phyloP scores from a whole-genome alignment of 1,140 invertebrate species.

The Drosophila fuyamai region DNA sequence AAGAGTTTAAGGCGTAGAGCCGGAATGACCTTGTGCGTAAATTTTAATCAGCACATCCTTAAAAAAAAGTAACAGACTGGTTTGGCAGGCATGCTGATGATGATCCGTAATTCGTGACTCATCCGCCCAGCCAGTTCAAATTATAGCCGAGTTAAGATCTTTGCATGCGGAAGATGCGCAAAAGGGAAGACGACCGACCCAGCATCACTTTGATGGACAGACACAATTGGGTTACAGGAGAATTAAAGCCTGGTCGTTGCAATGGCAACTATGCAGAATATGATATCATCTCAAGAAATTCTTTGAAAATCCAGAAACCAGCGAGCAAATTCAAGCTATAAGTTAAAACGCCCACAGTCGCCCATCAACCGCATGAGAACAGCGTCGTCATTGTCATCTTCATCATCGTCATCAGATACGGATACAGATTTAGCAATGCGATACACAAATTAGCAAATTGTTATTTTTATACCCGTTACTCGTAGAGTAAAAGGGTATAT shows the following conservation, averaged over 20 bases:
- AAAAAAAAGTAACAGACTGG: conserved; percentile 29
- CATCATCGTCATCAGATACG: conserved; percentile 42
- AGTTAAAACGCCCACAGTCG: conserved; percentile 33
- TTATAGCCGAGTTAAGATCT: conserved; percentile 38
- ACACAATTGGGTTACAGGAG: conserved; percentile 43
- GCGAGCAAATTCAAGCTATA: conserved; percentile 2
- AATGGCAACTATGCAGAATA: conserved; percentile 25
- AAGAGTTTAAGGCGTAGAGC: conserved; percentile 34
- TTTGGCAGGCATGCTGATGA: conserved; percentile 1
- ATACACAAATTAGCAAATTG: conserved; percentile 73
- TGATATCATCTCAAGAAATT: conserved; percentile 46
- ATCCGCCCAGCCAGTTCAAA: conserved; percentile 24
- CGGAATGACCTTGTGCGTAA: conserved; percentile 74
- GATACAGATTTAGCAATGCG: conserved; percentile 47
- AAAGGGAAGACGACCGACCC: conserved; percentile 21
- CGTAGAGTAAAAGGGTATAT: too few species aligned
- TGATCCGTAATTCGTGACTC: conserved; percentile 30
- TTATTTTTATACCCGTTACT: too few species aligned
- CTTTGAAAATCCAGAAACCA: conserved; percentile 25
- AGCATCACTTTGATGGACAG: conserved; percentile 44
- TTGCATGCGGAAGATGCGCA: conserved; percentile 20
- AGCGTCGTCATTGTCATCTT: conserved; percentile 41
- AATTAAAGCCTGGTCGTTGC: conserved; percentile 11
- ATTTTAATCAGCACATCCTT: conserved; percentile 74
- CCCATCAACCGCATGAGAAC: conserved; percentile 31